phyloP scores from a whole-genome alignment of 2,113 vertebrate species.

The Sylvicapra grimmia region DNA sequence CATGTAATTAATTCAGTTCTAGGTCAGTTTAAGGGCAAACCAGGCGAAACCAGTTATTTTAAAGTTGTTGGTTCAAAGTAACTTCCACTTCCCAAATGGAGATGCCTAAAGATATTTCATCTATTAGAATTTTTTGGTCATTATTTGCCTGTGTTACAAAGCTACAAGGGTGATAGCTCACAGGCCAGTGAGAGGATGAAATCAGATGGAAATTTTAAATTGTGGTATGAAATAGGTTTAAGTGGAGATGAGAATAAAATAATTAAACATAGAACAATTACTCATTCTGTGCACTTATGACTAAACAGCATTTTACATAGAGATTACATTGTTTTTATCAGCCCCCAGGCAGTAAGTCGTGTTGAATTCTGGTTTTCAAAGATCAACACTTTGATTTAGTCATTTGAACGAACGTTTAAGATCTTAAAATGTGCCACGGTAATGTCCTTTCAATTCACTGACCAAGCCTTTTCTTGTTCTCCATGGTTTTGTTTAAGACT shows the following conservation, averaged over 20 bases:
- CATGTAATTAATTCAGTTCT: slow-evolving; percentile 12
- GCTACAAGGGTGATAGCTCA: neutral
- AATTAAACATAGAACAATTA: neutral
- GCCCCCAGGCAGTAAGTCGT: neutral
- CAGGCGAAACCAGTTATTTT: slow-evolving; percentile 1
- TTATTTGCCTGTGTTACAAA: neutral
- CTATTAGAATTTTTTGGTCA: neutral
- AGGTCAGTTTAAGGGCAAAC: slow-evolving; percentile 19
- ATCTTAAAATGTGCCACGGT: neutral
- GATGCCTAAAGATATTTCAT: neutral
- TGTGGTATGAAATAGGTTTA: neutral
- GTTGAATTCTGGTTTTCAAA: neutral
- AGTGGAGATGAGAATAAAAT: neutral
- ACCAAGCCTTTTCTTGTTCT: neutral
- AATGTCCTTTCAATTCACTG: neutral
- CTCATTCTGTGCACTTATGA: neutral
- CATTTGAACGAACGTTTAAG: neutral
- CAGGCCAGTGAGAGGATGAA: neutral
- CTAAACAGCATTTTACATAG: neutral
- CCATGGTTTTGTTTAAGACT: neutral
- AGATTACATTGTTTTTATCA: neutral
- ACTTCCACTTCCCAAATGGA: neutral
- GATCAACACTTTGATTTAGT: neutral
- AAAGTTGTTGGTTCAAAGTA: slow-evolving; percentile 14
- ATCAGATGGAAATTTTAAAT: neutral